Evolutionary conservation across 2,113 vertebrate species (phyloP).

Genomic region (Pyxicephalus adspersus): DNA sequence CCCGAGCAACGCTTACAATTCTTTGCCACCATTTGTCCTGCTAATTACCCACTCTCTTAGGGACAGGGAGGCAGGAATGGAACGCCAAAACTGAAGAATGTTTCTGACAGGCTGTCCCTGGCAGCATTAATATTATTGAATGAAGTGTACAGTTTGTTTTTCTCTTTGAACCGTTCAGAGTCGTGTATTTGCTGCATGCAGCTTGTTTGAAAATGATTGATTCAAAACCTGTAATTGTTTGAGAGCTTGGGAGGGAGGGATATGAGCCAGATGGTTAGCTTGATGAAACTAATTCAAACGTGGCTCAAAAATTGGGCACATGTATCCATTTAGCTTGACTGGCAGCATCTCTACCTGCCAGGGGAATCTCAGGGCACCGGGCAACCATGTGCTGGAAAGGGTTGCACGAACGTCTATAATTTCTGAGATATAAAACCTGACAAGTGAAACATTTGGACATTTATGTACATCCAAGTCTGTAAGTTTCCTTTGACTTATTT

Average conservation of each 20-base stretch:
- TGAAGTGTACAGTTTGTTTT: slow-evolving; percentile 37
- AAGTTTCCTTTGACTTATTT: slow-evolving; percentile 15
- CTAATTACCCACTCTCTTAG: slow-evolving; percentile 18
- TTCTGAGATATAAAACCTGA: slow-evolving; percentile 39
- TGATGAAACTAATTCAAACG: slow-evolving; percentile 63
- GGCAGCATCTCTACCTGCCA: slow-evolving; percentile 39
- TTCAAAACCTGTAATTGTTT: slow-evolving; percentile 64
- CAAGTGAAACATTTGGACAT: slow-evolving; percentile 29
- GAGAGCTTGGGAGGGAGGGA: slow-evolving; percentile 62
- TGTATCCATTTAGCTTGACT: slow-evolving; percentile 33
- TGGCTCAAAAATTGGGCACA: slow-evolving; percentile 56
- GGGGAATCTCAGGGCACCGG: not conserved
- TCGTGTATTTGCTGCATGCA: slow-evolving; percentile 46
- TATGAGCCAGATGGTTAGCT: slow-evolving; percentile 67
- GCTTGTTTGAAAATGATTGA: slow-evolving; percentile 54
- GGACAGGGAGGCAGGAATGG: slow-evolving; percentile 28
- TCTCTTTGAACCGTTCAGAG: slow-evolving; percentile 33
- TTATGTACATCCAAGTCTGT: slow-evolving; percentile 34
- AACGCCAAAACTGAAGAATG: slow-evolving; percentile 23
- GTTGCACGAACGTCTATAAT: slow-evolving; percentile 28
- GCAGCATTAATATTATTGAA: slow-evolving; percentile 45
- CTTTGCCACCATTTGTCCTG: not conserved
- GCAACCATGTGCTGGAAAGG: slow-evolving; percentile 14
- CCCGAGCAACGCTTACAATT: slow-evolving; percentile 9
- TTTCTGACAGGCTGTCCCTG: not conserved